Base-by-base conservation (phyloP, 2,888 invertebrate genomes). In the Flexamia atlantica region DNA sequence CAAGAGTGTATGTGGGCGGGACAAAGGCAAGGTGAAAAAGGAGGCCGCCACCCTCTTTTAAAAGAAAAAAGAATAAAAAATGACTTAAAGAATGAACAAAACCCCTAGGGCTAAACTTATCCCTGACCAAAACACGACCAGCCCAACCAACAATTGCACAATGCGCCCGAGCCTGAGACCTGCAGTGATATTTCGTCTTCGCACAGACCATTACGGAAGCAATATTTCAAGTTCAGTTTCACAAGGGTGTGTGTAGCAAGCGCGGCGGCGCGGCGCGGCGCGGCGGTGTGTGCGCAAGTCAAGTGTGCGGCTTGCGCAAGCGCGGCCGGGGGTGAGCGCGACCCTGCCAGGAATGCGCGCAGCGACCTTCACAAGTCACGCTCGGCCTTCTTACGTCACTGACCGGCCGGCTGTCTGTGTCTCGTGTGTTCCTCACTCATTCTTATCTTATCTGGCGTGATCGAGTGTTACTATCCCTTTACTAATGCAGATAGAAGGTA, bases 281-380 rank as follows among this genome's bases (percentile, higher is more conserved):
- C 53, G 53, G 20, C 20, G 14, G 53, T 64, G 64, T 30, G 64
- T 30, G 14, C 12, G 64, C 12, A 28, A n/a, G n/a, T n/a, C 28
- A 64, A 30, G 28, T 28, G 12, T 28, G 7, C 7, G 20, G 64
- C 64, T 17, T 28, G 14, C 28, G 72, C 72, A 40, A 17, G 5
- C 28, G 25, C 64, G 30, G 17, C 64, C 50, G 76, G 76, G 76
- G 46, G 42, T 28, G 76, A 5, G 28, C 40, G 50, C 76, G 76
- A 76, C 76, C 76, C 76, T 76, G 76, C 28, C 46, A 25, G 76
- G 76, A 76, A 76, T 76, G 76, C 76, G n/a, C n/a, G n/a, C n/a
- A n/a, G n/a, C n/a, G 76, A 50, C 72, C 72, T 72, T 72, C 36
- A 32, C 20, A 5, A 64, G 64, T 64, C 64, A 64, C 64, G 64